Conservation (phyloP, 2,113 vertebrate species). For the Sapayoa aenigma region DNA sequence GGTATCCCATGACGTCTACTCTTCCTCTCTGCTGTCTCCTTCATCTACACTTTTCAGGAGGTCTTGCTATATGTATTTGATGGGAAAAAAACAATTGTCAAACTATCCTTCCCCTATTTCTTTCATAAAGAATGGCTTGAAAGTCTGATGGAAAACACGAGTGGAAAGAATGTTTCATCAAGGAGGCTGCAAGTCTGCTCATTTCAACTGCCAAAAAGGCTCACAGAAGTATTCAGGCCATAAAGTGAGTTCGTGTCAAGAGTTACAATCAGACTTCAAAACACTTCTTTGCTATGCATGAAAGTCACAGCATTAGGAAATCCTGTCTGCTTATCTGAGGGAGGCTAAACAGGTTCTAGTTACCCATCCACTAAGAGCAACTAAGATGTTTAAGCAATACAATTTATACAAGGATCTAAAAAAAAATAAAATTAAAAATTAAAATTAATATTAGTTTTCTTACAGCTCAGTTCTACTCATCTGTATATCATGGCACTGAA, state of each 20-base stretch:
- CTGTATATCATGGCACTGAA: background rate
- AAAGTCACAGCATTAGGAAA: constrained; percentile 35
- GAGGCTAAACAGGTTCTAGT: constrained; percentile 29
- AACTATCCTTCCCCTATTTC: background rate
- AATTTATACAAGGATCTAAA: background rate
- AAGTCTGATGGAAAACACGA: background rate
- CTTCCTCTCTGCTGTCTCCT: background rate
- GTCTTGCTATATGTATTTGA: background rate
- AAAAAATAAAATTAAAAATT: too few species aligned
- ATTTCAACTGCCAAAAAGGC: background rate
- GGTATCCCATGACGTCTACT: background rate
- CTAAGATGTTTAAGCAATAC: background rate
- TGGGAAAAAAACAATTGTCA: background rate
- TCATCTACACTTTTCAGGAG: background rate
- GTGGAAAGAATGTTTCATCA: background rate
- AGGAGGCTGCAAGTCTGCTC: background rate
- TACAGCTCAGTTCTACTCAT: background rate
- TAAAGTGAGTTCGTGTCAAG: background rate
- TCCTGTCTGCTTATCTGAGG: constrained; percentile 16
- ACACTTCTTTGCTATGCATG: background rate
- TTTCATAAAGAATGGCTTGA: background rate
- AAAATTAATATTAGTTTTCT: background rate
- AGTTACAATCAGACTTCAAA: constrained; percentile 40
- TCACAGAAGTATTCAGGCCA: background rate
- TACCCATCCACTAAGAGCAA: background rate